phyloP scores from a whole-genome alignment of 2,797 vertebrate genomes.

The Thaleichthys pacificus region DNA sequence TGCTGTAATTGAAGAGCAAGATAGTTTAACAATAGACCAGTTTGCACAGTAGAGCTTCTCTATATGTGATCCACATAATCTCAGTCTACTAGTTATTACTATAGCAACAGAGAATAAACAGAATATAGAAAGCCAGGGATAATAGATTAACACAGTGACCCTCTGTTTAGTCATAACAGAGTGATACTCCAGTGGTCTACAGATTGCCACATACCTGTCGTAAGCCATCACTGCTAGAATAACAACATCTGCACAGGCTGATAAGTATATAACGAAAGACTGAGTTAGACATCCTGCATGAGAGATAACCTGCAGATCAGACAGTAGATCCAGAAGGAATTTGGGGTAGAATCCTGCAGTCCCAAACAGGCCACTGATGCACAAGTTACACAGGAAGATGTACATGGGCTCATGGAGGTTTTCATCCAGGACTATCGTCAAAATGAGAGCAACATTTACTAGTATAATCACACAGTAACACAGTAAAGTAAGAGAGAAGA shows the following conservation, averaged over 20 bases:
- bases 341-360: slow-evolving; percentile 50
- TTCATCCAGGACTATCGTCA: slow-evolving; percentile 38
- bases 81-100: too few relatives aligned
- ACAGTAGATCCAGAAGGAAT: slow-evolving; percentile 49
- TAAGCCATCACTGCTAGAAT: slow-evolving; percentile 48
- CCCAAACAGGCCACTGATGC: slow-evolving; percentile 48
- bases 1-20: slow-evolving; percentile 9
- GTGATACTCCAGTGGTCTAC: slow-evolving; percentile 57
- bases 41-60: slow-evolving; percentile 53
- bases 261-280: too few relatives aligned
- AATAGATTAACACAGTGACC: neutral
- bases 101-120: too few relatives aligned
- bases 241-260: slow-evolving; percentile 9
- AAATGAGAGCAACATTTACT: slow-evolving; percentile 4
- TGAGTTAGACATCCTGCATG: slow-evolving; percentile 40
- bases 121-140: too few relatives aligned
- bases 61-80: slow-evolving; percentile 23
- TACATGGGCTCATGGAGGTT: slow-evolving; percentile 58
- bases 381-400: slow-evolving; percentile 47
- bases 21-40: slow-evolving; percentile 55
- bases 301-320: slow-evolving; percentile 11
- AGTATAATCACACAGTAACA: slow-evolving; percentile 9
- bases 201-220: slow-evolving; percentile 12
- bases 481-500: slow-evolving; percentile 5
- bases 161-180: slow-evolving; percentile 37